These are phyloP conservation scores for Leptinotarsa tumamoca DNA, from an alignment of 2,888 invertebrate genomes.

Conservation along the genomic window DNA sequence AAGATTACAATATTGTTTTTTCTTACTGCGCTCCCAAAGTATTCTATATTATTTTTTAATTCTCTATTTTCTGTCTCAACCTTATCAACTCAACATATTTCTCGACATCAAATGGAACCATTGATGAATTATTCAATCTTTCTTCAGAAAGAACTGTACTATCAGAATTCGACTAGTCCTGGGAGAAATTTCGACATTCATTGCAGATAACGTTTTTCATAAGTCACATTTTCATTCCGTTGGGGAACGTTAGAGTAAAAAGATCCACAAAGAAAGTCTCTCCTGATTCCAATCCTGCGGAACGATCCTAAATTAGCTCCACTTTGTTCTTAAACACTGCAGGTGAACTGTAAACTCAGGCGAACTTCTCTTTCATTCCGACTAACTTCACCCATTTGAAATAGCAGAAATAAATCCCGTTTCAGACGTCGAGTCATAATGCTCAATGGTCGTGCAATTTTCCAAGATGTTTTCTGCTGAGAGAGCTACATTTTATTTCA, in stretches of 20 bases:
- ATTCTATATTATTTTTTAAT: background rate
- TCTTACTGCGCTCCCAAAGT: background rate
- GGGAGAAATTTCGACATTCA: background rate
- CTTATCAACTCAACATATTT: background rate
- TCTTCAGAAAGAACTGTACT: too few species aligned
- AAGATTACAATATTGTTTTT: constrained; percentile 20
- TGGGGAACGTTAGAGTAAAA: background rate
- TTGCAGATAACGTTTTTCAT: background rate
- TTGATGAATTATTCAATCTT: too few species aligned
- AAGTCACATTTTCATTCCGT: background rate
- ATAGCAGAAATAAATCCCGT: constrained; percentile 15
- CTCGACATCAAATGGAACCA: too few species aligned
- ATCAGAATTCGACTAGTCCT: too few species aligned
- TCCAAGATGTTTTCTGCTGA: constrained; percentile 10
- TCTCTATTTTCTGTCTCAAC: background rate
- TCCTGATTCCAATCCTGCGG: constrained; percentile 9
- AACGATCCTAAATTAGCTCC: constrained; percentile 11
- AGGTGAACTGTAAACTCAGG: constrained; percentile 16
- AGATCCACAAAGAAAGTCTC: background rate
- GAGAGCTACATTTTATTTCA: background rate
- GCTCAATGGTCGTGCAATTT: constrained; percentile 14
- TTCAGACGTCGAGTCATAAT: background rate
- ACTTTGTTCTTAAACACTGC: constrained; percentile 12
- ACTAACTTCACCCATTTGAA: constrained; percentile 13
- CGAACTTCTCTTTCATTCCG: constrained; percentile 12